Percentiles rank a stretch among this genome's conserved stretches.
Evolutionary conservation across 2,797 vertebrate genomes (phyloP).

Genomic region (Alosa sapidissima): DNA sequence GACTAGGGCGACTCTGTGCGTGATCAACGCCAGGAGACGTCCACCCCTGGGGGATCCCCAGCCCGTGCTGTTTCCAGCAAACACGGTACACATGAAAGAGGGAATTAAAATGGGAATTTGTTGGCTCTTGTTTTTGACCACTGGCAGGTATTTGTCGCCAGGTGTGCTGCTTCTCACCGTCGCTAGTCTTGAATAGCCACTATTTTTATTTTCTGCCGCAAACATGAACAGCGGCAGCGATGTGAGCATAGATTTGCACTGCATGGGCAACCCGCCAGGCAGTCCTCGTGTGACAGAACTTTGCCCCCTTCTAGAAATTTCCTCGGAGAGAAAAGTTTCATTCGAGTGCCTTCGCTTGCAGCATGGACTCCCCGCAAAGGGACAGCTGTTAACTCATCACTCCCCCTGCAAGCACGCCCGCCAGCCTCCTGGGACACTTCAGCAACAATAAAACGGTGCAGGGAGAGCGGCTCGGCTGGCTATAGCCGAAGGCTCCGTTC

Average conservation of each 20-base stretch:
- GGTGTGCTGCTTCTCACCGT: neutral
- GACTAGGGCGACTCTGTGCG: slow-evolving; percentile 30
- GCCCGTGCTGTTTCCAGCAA: slow-evolving; percentile 28
- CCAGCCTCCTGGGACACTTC: slow-evolving; percentile 15
- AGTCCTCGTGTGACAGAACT: neutral
- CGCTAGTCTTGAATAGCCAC: neutral
- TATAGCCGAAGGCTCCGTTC: neutral
- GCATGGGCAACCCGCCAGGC: neutral
- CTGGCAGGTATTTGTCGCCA: slow-evolving; percentile 37
- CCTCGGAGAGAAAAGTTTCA: slow-evolving; percentile 36
- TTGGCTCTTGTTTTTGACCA: neutral
- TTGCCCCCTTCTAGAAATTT: slow-evolving; percentile 10
- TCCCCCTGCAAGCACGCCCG: neutral
- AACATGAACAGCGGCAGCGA: neutral
- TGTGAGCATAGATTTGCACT: neutral
- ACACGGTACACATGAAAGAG: slow-evolving; percentile 35
- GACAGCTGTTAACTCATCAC: slow-evolving; percentile 29
- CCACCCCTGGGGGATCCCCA: slow-evolving; percentile 39
- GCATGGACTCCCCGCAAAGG: slow-evolving; percentile 15
- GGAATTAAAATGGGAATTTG: slow-evolving; percentile 42
- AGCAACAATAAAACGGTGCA: neutral
- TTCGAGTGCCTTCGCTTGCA: slow-evolving; percentile 31
- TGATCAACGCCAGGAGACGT: slow-evolving; percentile 42
- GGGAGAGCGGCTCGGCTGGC: neutral
- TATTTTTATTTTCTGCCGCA: neutral